Percentiles rank a stretch among this genome's conserved stretches.
These are phyloP conservation scores for Balaenoptera acutorostrata DNA, from an alignment of 2,113 vertebrate species.

Conservation along the genomic window DNA sequence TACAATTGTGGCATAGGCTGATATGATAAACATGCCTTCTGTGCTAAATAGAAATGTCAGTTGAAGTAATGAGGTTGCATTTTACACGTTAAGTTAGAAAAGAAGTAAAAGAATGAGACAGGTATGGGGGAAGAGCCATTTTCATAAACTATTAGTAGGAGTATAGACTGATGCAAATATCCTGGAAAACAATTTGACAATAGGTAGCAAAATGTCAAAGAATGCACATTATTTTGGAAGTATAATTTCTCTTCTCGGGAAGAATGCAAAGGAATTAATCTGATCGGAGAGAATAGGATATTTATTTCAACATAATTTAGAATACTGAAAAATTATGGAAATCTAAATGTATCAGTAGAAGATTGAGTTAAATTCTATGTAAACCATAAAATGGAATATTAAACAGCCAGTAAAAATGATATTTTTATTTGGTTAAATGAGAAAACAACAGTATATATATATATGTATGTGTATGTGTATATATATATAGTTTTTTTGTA, in stretches of 20 bases:
- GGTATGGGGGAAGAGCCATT: not conserved
- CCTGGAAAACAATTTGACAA: not conserved
- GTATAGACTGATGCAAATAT: not conserved
- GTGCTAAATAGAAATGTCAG: not conserved
- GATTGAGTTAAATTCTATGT: not conserved
- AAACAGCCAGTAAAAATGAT: not conserved
- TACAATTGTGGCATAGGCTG: not conserved
- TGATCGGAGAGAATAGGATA: not conserved
- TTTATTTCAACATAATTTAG: not conserved
- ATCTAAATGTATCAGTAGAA: not conserved
- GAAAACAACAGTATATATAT: not conserved
- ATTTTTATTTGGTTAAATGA: not conserved
- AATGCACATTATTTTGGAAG: not conserved
- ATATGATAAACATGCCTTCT: not conserved
- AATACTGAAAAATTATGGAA: not conserved
- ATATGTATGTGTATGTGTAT: not conserved
- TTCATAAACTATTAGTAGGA: not conserved
- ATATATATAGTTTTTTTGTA: not conserved
- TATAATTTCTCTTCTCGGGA: not conserved
- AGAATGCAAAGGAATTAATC: not conserved
- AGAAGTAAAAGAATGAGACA: not conserved
- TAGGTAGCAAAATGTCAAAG: not conserved
- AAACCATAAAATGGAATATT: not conserved
- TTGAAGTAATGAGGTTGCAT: not conserved
- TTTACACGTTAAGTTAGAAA: not conserved